A percentile compares a stretch with the other conserved stretches of the same genome.
Conservation (phyloP, 2,888 invertebrate species). For the Ophioninae sp. region DNA sequence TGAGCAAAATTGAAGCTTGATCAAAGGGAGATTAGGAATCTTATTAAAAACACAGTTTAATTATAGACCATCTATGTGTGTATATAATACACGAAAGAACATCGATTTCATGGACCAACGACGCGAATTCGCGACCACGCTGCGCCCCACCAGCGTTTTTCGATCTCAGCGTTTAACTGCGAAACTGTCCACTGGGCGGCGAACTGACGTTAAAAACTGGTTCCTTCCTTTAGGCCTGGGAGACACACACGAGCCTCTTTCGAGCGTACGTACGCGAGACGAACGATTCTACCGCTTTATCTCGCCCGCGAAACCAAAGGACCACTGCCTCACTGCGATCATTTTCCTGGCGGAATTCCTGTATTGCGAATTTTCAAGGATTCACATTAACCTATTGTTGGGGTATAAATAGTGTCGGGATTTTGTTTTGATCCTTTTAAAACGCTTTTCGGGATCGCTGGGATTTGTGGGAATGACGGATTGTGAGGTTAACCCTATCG, state of each 20-base stretch:
- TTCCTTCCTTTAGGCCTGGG: conserved; percentile 66
- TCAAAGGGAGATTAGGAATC: too few species aligned
- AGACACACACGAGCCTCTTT: conserved; percentile 41
- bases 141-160: conserved; percentile 20
- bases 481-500: too few species aligned
- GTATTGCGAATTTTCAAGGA: conserved; percentile 57
- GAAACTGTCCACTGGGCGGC: conserved; percentile 53
- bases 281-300: conserved; percentile 30
- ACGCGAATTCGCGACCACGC: neutral
- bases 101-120: conserved; percentile 2
- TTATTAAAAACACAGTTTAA: neutral
- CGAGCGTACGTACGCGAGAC: conserved; percentile 24
- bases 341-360: conserved; percentile 56
- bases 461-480: too few species aligned
- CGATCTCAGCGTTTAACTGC: neutral
- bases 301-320: conserved; percentile 40
- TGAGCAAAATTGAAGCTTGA: too few species aligned
- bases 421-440: neutral
- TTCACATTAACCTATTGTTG: conserved; percentile 50
- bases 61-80: neutral
- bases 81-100: neutral
- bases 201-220: conserved; percentile 72
- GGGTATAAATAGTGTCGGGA: conserved; percentile 45
- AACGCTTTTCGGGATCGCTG: too few species aligned
- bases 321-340: conserved; percentile 53